Percentiles rank a stretch among this genome's conserved stretches.
phyloP scores from a whole-genome alignment of 2,888 invertebrate genomes.

The Sceliomorpha sp. region DNA sequence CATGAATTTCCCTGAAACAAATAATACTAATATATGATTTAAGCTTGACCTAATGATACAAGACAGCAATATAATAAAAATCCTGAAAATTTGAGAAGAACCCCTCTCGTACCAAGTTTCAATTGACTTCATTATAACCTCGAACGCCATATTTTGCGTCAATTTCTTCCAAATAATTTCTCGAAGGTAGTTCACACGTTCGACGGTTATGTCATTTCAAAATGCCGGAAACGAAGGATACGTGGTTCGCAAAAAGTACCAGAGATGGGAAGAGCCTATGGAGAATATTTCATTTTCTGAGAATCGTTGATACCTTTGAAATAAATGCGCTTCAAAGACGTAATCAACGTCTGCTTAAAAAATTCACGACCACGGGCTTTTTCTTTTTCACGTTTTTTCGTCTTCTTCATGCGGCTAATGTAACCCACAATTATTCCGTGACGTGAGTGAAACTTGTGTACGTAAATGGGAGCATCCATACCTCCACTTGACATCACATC shows the following conservation, averaged over 20 bases:
- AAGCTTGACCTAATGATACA: no score
- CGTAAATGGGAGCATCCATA: conserved; percentile 58
- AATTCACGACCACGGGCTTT: conserved; percentile 59
- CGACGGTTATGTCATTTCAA: conserved; percentile 19
- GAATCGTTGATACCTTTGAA: conserved; percentile 46
- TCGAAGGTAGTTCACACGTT: conserved; percentile 40
- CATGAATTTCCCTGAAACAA: no score
- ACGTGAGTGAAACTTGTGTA: conserved; percentile 63
- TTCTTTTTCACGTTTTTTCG: conserved; percentile 47
- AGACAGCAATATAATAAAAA: no score
- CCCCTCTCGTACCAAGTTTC: no score
- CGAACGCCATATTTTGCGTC: no score
- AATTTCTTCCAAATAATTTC: no score
- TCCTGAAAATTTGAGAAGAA: no score
- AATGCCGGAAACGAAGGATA: conserved; percentile 37
- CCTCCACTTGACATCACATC: conserved; percentile 59
- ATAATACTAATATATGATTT: no score
- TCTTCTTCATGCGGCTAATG: conserved; percentile 62
- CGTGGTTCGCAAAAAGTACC: conserved; percentile 40
- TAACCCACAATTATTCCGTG: conserved; percentile 65
- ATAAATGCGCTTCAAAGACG: conserved; percentile 61
- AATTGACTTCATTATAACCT: no score
- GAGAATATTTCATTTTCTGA: conserved; percentile 32
- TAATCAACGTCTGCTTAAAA: conserved; percentile 64
- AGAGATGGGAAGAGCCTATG: conserved; percentile 18